Percentiles rank a stretch among this genome's conserved stretches.
Conservation (phyloP, 2,888 invertebrate genomes). For the Orthosia incerta region DNA sequence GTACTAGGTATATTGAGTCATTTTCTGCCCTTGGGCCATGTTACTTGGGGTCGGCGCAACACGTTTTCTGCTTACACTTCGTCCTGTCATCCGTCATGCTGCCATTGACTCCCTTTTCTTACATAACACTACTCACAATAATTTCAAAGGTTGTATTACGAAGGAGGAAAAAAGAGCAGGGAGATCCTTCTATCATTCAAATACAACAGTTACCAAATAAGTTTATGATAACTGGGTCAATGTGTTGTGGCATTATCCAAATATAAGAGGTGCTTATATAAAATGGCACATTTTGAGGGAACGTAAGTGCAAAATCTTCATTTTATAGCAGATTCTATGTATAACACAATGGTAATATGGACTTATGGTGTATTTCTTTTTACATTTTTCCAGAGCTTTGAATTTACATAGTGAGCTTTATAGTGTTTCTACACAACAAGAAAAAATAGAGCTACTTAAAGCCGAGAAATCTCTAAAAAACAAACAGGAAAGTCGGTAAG, state of each 20-base stretch:
- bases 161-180: background rate
- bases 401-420: slow-evolving; percentile 2
- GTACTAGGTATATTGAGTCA: no score
- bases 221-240: slow-evolving; percentile 5
- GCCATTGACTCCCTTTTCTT: no score
- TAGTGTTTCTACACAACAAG: background rate
- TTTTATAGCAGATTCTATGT: slow-evolving; percentile 30
- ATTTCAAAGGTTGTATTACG: no score
- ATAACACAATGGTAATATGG: background rate
- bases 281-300: slow-evolving; percentile 15
- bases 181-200: background rate
- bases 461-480: background rate
- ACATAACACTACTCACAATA: no score
- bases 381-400: background rate
- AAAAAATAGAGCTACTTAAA: background rate
- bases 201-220: background rate
- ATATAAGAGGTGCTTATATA: slow-evolving; percentile 18
- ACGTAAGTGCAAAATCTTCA: slow-evolving; percentile 33
- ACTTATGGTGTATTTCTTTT: slow-evolving; percentile 3
- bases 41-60: no score
- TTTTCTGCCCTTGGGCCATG: no score
- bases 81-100: no score
- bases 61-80: no score
- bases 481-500: background rate
- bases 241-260: slow-evolving; percentile 7